Evolutionary conservation across 2,888 invertebrate species (phyloP).

Genomic region (Cephus pulcher): DNA sequence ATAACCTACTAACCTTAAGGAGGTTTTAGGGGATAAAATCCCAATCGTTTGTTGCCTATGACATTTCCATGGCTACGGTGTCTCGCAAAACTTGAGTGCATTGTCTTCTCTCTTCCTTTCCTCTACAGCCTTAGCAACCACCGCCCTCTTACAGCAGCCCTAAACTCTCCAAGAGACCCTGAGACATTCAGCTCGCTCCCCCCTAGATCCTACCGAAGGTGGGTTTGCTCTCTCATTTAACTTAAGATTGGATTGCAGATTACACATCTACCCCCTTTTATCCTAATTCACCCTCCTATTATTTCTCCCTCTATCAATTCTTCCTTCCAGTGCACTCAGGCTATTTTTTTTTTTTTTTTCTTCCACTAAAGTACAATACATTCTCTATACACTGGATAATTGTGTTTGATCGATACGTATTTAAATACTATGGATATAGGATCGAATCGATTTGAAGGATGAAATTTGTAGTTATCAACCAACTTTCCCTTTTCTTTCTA

Average conservation of each 20-base stretch:
- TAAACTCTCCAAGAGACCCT: not conserved
- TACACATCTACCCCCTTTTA: slow-evolving; percentile 41
- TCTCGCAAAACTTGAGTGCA: not conserved
- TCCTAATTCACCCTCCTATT: slow-evolving; percentile 12
- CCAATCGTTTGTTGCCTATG: not conserved
- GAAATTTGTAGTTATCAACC: no score
- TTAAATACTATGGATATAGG: not conserved
- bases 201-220: not conserved
- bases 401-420: not conserved
- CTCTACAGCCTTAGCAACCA: not conserved
- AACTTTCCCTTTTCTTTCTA: no score
- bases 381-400: not conserved
- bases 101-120: not conserved
- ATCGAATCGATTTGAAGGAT: not conserved
- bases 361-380: not conserved
- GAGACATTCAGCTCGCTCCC: not conserved
- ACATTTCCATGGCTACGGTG: not conserved
- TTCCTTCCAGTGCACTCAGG: not conserved
- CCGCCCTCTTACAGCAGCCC: not conserved
- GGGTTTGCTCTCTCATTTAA: slow-evolving; percentile 39
- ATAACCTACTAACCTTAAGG: not conserved
- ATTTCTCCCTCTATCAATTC: slow-evolving; percentile 15
- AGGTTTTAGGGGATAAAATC: not conserved
- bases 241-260: slow-evolving; percentile 54
- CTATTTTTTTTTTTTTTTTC: not conserved